Conservation (phyloP, 2,888 invertebrate genomes). For the Xestoiulus laeticollis region DNA sequence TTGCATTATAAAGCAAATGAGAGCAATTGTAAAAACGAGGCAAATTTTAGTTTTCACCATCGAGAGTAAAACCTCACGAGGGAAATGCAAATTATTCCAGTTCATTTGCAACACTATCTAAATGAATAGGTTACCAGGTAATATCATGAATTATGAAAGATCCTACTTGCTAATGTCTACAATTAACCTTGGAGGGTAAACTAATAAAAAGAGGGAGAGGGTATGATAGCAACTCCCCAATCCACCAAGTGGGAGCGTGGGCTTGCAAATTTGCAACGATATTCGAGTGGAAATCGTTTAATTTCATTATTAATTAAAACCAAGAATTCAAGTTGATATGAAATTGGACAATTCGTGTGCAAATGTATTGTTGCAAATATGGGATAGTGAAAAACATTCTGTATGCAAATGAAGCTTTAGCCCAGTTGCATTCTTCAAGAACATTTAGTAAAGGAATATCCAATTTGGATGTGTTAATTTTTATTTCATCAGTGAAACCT, state of each 20-base stretch:
- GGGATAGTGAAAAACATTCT: conserved; percentile 1
- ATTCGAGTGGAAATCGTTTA: neutral
- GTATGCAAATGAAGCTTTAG: conserved; percentile 7
- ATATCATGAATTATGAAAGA: conserved; percentile 30
- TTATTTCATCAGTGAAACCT: neutral
- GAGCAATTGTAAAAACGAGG: neutral
- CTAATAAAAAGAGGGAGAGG: neutral
- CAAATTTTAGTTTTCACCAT: neutral
- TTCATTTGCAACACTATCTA: conserved; percentile 32
- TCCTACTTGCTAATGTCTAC: conserved; percentile 8
- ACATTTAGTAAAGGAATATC: neutral
- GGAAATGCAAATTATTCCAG: conserved; percentile 30
- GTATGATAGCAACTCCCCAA: neutral
- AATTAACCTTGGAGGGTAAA: conserved; percentile 23
- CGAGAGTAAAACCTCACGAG: conserved; percentile 2
- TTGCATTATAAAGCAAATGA: neutral
- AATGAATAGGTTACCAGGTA: conserved; percentile 43
- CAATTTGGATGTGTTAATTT: conserved; percentile 10
- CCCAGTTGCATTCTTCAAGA: neutral
- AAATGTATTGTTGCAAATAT: neutral
- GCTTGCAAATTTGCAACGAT: neutral
- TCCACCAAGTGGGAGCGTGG: neutral
- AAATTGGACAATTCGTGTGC: conserved; percentile 13
- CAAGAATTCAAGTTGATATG: neutral
- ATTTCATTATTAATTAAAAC: conserved; percentile 20